Evolutionary conservation across 2,888 invertebrate species (phyloP).

Genomic region (Sabellastarte sp.): DNA sequence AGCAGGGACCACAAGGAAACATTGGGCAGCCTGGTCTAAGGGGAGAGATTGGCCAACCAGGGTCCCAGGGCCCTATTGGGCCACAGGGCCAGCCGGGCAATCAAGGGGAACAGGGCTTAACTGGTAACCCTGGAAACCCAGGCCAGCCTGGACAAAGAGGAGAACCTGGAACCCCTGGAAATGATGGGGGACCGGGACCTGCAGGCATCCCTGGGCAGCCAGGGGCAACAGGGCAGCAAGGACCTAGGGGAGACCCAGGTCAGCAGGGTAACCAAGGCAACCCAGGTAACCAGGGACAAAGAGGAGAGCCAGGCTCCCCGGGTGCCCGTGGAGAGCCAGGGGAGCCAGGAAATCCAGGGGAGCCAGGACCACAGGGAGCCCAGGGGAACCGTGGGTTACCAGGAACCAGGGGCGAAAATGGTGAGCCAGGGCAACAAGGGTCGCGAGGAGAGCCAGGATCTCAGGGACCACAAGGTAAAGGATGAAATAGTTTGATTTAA

Average conservation of each 20-base stretch:
- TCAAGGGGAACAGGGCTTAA: conserved; percentile 7
- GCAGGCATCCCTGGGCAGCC: conserved; percentile 2
- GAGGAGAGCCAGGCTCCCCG: conserved; percentile 16
- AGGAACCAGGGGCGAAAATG: too few relatives aligned
- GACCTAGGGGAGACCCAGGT: conserved; percentile 4
- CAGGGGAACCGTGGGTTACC: background rate
- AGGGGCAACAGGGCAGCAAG: conserved; percentile 7
- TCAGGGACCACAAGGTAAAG: too few relatives aligned
- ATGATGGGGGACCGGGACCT: conserved; percentile 10
- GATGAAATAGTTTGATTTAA: too few relatives aligned
- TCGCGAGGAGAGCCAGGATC: conserved; percentile 5
- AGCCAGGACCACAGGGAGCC: conserved; percentile 16
- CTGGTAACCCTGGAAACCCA: conserved; percentile 14
- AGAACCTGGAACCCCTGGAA: conserved; percentile 1
- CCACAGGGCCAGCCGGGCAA: conserved; percentile 16
- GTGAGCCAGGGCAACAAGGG: conserved; percentile 2
- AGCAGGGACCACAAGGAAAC: conserved; percentile 14
- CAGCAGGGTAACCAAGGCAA: background rate
- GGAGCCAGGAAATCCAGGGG: conserved; percentile 16
- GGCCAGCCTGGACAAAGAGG: conserved; percentile 12
- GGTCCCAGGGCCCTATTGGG: conserved; percentile 16
- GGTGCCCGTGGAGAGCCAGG: conserved; percentile 22
- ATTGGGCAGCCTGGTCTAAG: conserved; percentile 13
- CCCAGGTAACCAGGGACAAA: conserved; percentile 2
- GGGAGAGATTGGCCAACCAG: conserved; percentile 14